A percentile compares a stretch with the other conserved stretches of the same genome.
phyloP scores from a whole-genome alignment of 2,888 invertebrate genomes.

The Stegana nigrithorax region DNA sequence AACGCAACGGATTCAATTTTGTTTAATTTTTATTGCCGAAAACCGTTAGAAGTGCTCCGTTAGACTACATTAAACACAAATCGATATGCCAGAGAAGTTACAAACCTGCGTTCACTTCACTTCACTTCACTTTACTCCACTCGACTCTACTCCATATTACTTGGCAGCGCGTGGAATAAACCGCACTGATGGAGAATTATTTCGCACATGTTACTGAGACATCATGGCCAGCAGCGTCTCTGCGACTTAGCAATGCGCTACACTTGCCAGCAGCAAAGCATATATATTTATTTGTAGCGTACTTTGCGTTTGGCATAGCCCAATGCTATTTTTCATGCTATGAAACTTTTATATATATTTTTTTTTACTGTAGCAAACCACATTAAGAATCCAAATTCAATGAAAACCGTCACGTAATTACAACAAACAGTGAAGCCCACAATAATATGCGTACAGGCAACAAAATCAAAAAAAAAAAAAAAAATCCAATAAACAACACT shows the following conservation, averaged over 20 bases:
- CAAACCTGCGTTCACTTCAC: too few relatives aligned
- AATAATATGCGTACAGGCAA: not conserved
- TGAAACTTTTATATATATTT: too few relatives aligned
- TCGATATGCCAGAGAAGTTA: too few relatives aligned
- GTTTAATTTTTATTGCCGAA: not conserved
- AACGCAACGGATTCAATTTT: not conserved
- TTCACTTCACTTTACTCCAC: too few relatives aligned
- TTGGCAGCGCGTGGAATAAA: too few relatives aligned
- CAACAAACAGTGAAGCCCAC: too few relatives aligned
- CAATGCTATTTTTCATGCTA: too few relatives aligned
- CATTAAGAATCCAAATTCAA: slow-evolving; percentile 49
- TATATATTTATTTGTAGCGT: too few relatives aligned
- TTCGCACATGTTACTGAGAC: not conserved
- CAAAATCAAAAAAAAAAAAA: not conserved
- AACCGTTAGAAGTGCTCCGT: slow-evolving; percentile 1
- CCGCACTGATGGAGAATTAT: too few relatives aligned
- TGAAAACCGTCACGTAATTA: slow-evolving; percentile 60
- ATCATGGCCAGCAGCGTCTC: not conserved
- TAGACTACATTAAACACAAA: too few relatives aligned
- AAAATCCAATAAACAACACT: not conserved
- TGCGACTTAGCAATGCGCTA: not conserved
- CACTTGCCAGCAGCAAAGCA: not conserved
- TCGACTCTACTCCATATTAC: too few relatives aligned
- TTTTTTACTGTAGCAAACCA: slow-evolving; percentile 47
- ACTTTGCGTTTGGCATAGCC: too few relatives aligned